phyloP scores from a whole-genome alignment of 2,888 invertebrate species.

The Drosophila trichaetosa region DNA sequence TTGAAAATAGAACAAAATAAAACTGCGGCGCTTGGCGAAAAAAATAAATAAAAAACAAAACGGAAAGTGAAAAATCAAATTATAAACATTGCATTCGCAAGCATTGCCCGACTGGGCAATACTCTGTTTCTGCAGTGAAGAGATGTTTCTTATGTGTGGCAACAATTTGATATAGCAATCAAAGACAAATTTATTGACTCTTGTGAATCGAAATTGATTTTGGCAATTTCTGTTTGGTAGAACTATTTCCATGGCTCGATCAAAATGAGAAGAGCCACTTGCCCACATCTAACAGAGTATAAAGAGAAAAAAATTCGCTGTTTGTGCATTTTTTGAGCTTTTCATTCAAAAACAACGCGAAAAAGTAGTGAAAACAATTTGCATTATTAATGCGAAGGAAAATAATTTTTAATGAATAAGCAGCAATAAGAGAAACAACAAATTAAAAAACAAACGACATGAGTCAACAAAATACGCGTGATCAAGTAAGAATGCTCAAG shows the following conservation, averaged over 20 bases:
- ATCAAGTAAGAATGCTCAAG: neutral
- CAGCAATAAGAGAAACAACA: constrained; percentile 24
- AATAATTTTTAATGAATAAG: constrained; percentile 36
- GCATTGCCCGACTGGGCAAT: neutral
- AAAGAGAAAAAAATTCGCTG: constrained; percentile 2
- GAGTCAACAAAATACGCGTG: constrained; percentile 37
- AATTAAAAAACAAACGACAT: constrained; percentile 25
- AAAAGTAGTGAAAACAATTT: constrained; percentile 37
- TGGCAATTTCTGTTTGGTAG: neutral
- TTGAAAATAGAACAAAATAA: constrained; percentile 35
- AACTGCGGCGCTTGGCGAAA: constrained; percentile 61
- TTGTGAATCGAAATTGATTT: neutral
- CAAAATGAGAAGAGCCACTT: neutral
- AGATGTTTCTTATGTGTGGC: neutral
- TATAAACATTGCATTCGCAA: neutral
- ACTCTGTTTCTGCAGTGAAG: neutral
- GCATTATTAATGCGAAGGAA: constrained; percentile 36
- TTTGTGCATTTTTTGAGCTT: constrained; percentile 39
- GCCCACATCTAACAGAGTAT: constrained; percentile 1
- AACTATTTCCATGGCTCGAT: neutral
- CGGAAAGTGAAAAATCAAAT: constrained; percentile 1
- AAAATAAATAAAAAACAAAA: constrained; percentile 19
- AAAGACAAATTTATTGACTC: neutral
- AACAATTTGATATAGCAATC: neutral
- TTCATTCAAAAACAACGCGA: constrained; percentile 40